Percentiles rank a stretch among this genome's conserved stretches.
Conservation (phyloP, 2,888 invertebrate genomes). For the Deroplatys truncata region DNA sequence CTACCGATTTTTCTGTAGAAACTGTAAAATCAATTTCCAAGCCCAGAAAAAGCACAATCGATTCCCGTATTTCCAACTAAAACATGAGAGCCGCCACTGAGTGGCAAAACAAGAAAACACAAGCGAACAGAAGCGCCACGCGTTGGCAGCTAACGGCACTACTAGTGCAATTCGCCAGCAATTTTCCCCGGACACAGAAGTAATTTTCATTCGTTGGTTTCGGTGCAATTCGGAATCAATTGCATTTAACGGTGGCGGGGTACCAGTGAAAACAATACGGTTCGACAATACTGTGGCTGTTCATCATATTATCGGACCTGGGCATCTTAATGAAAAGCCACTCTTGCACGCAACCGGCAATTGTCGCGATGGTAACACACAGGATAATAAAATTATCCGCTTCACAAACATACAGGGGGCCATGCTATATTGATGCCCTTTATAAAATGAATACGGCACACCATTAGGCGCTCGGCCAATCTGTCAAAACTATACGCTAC, state of each 20-base stretch:
- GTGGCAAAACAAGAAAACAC: too few relatives aligned
- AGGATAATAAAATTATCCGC: conserved; percentile 5
- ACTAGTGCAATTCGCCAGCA: not conserved
- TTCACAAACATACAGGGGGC: not conserved
- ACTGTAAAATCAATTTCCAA: too few relatives aligned
- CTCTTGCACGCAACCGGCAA: not conserved
- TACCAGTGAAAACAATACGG: not conserved
- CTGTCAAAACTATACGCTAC: not conserved
- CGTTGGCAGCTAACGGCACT: not conserved
- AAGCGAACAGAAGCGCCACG: not conserved
- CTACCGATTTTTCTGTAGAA: too few relatives aligned
- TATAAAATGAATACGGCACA: not conserved
- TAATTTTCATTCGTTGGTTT: not conserved
- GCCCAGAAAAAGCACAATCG: too few relatives aligned
- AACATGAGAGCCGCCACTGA: too few relatives aligned
- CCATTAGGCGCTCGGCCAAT: not conserved
- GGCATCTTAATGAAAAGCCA: not conserved
- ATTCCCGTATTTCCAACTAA: too few relatives aligned
- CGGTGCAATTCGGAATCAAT: not conserved
- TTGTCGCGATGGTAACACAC: not conserved
- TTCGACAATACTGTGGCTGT: not conserved
- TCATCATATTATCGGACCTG: not conserved
- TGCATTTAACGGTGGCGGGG: not conserved
- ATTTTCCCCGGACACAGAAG: not conserved
- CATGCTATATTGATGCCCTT: not conserved